Evolutionary conservation across 1,140 invertebrate genomes (phyloP).

Genomic region (Bombus terrestris): DNA sequence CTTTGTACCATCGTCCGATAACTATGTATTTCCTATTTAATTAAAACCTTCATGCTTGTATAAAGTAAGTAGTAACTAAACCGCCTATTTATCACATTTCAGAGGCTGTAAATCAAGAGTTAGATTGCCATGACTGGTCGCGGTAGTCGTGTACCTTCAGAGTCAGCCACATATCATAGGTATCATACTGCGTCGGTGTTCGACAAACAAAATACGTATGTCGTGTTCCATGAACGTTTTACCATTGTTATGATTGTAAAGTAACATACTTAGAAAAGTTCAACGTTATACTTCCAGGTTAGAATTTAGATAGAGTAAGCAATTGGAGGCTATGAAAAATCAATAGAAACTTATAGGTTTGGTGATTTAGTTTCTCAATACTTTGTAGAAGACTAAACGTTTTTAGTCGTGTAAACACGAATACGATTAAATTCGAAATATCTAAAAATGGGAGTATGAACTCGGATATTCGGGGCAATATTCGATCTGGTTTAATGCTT

Average conservation of each 20-base stretch:
- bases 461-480: slow-evolving; percentile 21
- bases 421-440: slow-evolving; percentile 23
- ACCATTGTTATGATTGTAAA: neutral
- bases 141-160: neutral
- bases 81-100: slow-evolving; percentile 9
- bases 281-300: neutral
- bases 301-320: neutral
- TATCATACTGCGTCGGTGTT: neutral
- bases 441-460: slow-evolving; percentile 20
- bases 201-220: neutral
- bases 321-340: neutral
- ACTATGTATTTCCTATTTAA: neutral
- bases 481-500: slow-evolving; percentile 49
- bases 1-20: neutral
- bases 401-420: neutral
- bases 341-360: neutral
- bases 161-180: neutral
- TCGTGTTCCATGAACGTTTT: neutral
- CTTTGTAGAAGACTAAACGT: neutral
- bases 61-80: neutral
- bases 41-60: neutral
- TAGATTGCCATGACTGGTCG: too few relatives aligned
- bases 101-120: slow-evolving; percentile 1
- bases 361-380: neutral
- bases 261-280: neutral